phyloP scores from a whole-genome alignment of 2,888 invertebrate genomes.

The Heteropelma amictum region DNA sequence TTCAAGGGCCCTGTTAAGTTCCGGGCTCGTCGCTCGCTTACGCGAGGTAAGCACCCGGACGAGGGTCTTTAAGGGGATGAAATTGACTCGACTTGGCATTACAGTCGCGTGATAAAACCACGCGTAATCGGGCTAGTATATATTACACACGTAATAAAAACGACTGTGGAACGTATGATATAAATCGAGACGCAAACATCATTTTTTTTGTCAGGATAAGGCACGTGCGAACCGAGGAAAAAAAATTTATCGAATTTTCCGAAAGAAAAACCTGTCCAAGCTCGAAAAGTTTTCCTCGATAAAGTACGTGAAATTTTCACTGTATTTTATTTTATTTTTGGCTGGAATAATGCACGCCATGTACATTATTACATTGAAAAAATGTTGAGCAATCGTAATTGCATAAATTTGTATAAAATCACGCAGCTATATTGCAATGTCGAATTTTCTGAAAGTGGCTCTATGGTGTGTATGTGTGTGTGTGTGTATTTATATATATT shows the following conservation, averaged over 20 bases:
- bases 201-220: constrained; percentile 5
- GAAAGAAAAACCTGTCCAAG: constrained; percentile 12
- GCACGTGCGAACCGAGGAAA: neutral
- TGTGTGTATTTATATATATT: neutral
- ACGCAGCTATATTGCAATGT: too few species aligned
- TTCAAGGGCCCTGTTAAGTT: constrained; percentile 14
- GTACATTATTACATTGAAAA: too few species aligned
- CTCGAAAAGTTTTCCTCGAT: too few species aligned
- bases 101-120: constrained; percentile 50
- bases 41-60: constrained; percentile 44
- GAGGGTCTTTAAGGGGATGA: constrained; percentile 57
- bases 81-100: constrained; percentile 57
- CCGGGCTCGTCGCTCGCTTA: constrained; percentile 35
- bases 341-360: too few species aligned
- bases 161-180: constrained; percentile 26
- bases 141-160: constrained; percentile 13
- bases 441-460: neutral
- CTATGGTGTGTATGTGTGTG: neutral
- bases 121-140: constrained; percentile 19
- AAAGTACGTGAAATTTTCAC: too few species aligned
- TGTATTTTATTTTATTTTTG: too few species aligned
- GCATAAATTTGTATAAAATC: too few species aligned
- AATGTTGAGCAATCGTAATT: too few species aligned
- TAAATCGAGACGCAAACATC: neutral
- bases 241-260: constrained; percentile 55